phyloP scores from a whole-genome alignment of 2,797 vertebrate species.

The Accipiter minullus region DNA sequence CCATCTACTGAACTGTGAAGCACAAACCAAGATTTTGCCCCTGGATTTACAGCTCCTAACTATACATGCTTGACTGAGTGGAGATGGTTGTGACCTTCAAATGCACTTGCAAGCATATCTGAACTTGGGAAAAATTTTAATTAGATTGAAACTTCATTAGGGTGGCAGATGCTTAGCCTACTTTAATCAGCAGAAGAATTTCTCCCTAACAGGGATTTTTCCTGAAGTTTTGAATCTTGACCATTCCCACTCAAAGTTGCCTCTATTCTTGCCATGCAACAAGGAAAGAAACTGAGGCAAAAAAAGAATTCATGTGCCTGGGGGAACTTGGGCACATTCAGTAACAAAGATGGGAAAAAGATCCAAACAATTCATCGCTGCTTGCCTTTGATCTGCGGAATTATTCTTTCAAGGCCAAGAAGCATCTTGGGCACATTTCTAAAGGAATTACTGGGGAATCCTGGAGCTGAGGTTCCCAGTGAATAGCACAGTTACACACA shows the following conservation, averaged over 20 bases:
- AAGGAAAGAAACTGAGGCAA: background rate
- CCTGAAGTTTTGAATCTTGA: background rate
- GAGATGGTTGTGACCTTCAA: background rate
- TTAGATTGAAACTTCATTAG: background rate
- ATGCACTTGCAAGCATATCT: background rate
- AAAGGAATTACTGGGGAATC: background rate
- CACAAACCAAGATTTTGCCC: background rate
- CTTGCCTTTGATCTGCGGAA: background rate
- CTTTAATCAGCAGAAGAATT: background rate
- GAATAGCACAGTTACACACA: background rate
- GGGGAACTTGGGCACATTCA: background rate
- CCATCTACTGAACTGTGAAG: background rate
- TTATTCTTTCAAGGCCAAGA: background rate
- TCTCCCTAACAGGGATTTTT: background rate
- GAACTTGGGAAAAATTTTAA: background rate
- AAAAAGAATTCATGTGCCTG: background rate
- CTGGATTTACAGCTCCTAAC: background rate
- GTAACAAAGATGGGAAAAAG: background rate
- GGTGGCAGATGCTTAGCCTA: background rate
- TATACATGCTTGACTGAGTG: fast-evolving
- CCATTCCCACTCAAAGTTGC: background rate
- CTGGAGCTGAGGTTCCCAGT: background rate
- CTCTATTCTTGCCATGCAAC: background rate
- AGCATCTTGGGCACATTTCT: background rate
- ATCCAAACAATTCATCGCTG: background rate